phyloP scores from a whole-genome alignment of 2,113 vertebrate species.

The Catharus fuscescens region DNA sequence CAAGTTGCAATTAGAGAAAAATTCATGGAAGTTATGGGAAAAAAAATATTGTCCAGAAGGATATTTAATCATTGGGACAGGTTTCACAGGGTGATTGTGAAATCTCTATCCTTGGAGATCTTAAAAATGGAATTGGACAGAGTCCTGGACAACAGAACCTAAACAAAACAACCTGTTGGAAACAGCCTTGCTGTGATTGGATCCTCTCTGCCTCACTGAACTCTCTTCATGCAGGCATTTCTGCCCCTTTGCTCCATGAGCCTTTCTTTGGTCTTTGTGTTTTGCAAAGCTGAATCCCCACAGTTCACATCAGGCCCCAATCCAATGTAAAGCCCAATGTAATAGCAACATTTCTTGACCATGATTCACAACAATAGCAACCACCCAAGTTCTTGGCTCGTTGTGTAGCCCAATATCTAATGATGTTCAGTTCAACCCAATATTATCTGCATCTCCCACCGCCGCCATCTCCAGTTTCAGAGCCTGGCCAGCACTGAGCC shows the following conservation, averaged over 20 bases:
- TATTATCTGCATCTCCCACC: background rate
- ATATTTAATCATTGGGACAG: background rate
- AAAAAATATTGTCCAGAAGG: background rate
- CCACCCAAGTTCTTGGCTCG: conserved; percentile 55
- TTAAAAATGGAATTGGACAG: background rate
- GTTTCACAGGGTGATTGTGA: background rate
- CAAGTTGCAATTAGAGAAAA: background rate
- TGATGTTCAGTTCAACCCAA: background rate
- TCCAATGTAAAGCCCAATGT: background rate
- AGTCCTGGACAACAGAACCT: background rate
- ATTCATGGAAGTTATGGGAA: background rate
- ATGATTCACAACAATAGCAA: conserved; percentile 53
- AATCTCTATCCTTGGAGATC: background rate
- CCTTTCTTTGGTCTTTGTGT: background rate
- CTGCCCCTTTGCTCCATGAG: background rate
- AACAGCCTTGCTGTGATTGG: background rate
- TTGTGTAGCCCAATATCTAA: background rate
- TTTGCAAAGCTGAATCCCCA: background rate
- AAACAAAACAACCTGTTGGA: background rate
- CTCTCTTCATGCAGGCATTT: background rate
- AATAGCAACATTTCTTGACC: conserved; percentile 55
- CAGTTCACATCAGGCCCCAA: background rate
- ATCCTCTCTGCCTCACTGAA: background rate
- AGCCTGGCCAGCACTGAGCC: background rate
- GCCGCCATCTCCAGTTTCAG: background rate